Evolutionary conservation across 2,797 vertebrate species (phyloP), one percentile per base, ranked within the genome.

Genomic region (Chloroceryle amazona): DNA sequence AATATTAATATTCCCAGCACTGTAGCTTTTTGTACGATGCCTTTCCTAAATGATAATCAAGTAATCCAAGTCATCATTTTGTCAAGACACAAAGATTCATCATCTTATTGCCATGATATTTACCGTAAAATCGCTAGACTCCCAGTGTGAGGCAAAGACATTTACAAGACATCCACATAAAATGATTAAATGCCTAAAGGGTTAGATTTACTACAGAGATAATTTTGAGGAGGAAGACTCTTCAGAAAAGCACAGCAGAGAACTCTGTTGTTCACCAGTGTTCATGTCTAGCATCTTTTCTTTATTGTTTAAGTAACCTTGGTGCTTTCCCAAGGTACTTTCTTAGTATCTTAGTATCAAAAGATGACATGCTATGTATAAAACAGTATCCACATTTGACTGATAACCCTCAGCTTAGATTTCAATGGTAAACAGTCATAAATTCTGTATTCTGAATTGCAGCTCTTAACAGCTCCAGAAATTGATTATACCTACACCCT

Each of bases 121-220:
- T 97, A 86, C 75, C 51, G 41, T 87, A 58, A 86, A 63, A 96
- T 80, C 72, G 44, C 65, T 92, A 74, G 60, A 37, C 44, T 96
- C 60, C 46, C 70, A 63, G 25, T 52, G 79, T 89, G 71, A 93
- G 57, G 16, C 84, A 78, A 41, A 94, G 93, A 82, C 68, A 94
- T 95, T 96, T 95, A 89, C 0, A 2, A 96, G 76, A 70, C 75
- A 90, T 46, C 46, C 65, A 67, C 63, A 70, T 54, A 41, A 89
- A 97, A 93, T 95, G 68, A 96, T 92, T 91, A 94, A 94, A 92
- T 81, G 71, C 66, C 84, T 89, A 25, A 74, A 92, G 63, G n/a
- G 13, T 63, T 89, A 81, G 81, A 87, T 86, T 95, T 94, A 90
- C 89, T 80, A 37, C 26, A 66, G 82, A 93, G 57, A 46, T 23